These are phyloP conservation scores for Platycheirus albimanus DNA, from an alignment of 2,888 invertebrate species.

Conservation along the genomic window DNA sequence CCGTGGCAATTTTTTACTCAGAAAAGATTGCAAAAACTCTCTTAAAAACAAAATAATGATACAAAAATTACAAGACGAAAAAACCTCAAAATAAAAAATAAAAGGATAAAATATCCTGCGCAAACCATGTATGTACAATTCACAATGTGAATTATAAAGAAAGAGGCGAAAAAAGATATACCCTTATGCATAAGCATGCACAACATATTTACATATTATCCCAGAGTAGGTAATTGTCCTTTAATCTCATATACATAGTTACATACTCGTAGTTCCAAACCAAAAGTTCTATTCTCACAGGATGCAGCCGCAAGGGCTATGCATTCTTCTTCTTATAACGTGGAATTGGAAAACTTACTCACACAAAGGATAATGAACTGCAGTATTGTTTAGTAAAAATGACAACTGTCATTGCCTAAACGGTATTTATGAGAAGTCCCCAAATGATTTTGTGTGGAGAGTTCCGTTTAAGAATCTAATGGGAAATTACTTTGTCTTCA, in stretches of 20 bases:
- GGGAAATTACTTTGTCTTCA: slow-evolving; percentile 61
- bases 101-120: slow-evolving; percentile 16
- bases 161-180: background rate
- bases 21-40: slow-evolving; percentile 55
- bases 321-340: slow-evolving; percentile 43
- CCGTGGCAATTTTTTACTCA: slow-evolving; percentile 41
- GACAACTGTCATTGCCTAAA: slow-evolving; percentile 71
- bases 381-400: slow-evolving; percentile 56
- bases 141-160: background rate
- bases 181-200: slow-evolving; percentile 39
- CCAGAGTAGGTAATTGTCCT: slow-evolving; percentile 64
- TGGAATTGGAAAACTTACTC: slow-evolving; percentile 65
- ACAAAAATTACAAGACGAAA: slow-evolving; percentile 6
- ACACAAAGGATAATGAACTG: slow-evolving; percentile 68
- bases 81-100: background rate
- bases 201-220: slow-evolving; percentile 40
- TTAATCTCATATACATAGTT: slow-evolving; percentile 55
- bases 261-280: slow-evolving; percentile 31
- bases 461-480: slow-evolving; percentile 38
- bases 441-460: slow-evolving; percentile 24
- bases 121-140: slow-evolving; percentile 32
- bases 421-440: slow-evolving; percentile 67
- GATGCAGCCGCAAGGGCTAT: slow-evolving; percentile 18
- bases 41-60: background rate
- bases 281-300: slow-evolving; percentile 44